A percentile compares a stretch with the other conserved stretches of the same genome.
These are phyloP conservation scores for Archips crataeganus DNA, from an alignment of 2,888 invertebrate genomes.

Conservation along the genomic window DNA sequence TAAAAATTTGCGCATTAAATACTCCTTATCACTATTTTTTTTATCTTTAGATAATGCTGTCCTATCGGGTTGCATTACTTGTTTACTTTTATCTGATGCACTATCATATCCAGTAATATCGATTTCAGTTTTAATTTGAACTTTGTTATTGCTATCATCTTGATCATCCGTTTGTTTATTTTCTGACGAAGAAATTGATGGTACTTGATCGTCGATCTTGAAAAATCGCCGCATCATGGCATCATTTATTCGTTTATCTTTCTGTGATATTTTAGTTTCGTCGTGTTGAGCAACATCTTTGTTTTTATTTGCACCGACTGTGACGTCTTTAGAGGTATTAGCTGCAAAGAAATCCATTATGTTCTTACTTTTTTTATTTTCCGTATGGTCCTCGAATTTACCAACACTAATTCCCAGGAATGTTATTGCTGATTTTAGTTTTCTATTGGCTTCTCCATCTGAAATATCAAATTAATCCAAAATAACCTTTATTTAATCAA, in stretches of 20 bases:
- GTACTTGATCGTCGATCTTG: conserved; percentile 48
- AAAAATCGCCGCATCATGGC: conserved; percentile 70
- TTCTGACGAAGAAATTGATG: conserved; percentile 1
- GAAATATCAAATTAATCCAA: conserved; percentile 48
- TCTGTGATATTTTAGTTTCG: conserved; percentile 45
- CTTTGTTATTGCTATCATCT: neutral
- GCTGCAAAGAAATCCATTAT: conserved; percentile 86
- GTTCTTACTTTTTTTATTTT: conserved; percentile 82
- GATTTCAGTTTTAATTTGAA: neutral
- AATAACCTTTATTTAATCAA: neutral
- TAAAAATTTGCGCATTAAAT: conserved; percentile 66
- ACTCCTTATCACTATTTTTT: conserved; percentile 62
- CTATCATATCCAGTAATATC: neutral
- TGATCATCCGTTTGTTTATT: neutral
- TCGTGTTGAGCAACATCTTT: conserved; percentile 47
- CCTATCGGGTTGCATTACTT: conserved; percentile 9
- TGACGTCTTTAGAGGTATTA: conserved; percentile 61
- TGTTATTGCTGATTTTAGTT: conserved; percentile 85
- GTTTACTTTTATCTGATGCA: neutral
- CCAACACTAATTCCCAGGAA: conserved; percentile 92
- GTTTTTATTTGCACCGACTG: conserved; percentile 39
- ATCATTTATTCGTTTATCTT: conserved; percentile 51
- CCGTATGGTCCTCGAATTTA: conserved; percentile 89
- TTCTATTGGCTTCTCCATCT: conserved; percentile 71
- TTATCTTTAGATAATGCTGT: conserved; percentile 42